Percentiles rank a stretch among this genome's conserved stretches.
phyloP scores from a whole-genome alignment of 2,888 invertebrate species.

The Diaphora mendica region DNA sequence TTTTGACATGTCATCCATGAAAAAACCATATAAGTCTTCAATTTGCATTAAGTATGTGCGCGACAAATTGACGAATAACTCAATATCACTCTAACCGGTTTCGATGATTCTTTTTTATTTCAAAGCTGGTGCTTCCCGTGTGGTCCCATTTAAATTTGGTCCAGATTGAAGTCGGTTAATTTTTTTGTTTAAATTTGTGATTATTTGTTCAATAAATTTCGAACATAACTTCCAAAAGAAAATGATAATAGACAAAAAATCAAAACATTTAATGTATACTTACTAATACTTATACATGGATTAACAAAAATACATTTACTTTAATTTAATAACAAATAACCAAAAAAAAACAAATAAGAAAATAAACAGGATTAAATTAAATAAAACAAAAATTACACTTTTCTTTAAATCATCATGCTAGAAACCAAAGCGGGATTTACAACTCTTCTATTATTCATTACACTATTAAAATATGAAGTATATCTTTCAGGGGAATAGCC shows the following conservation, averaged over 20 bases:
- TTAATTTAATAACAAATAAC: slow-evolving; percentile 32
- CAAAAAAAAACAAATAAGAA: slow-evolving; percentile 39
- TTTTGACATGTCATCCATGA: no score
- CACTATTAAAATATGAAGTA: slow-evolving; percentile 71
- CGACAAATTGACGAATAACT: no score
- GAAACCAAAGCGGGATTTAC: slow-evolving; percentile 54
- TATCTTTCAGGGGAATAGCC: slow-evolving; percentile 78
- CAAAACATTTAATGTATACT: slow-evolving; percentile 19
- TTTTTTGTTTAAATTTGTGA: no score
- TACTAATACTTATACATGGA: slow-evolving; percentile 12
- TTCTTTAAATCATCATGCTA: slow-evolving; percentile 45
- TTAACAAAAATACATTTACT: slow-evolving; percentile 12
- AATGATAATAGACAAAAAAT: slow-evolving; percentile 7
- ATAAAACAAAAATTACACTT: not conserved
- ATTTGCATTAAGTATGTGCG: no score
- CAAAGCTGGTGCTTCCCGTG: no score
- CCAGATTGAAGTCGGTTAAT: no score
- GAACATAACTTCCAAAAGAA: not conserved
- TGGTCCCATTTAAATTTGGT: no score
- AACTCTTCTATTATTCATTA: slow-evolving; percentile 57
- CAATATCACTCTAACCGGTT: no score
- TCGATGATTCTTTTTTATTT: no score
- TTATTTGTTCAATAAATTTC: no score
- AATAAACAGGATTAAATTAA: slow-evolving; percentile 10
- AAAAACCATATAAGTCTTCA: no score